phyloP scores from a whole-genome alignment of 2,113 vertebrate species.

The Ophthalmolycus amberensis region DNA sequence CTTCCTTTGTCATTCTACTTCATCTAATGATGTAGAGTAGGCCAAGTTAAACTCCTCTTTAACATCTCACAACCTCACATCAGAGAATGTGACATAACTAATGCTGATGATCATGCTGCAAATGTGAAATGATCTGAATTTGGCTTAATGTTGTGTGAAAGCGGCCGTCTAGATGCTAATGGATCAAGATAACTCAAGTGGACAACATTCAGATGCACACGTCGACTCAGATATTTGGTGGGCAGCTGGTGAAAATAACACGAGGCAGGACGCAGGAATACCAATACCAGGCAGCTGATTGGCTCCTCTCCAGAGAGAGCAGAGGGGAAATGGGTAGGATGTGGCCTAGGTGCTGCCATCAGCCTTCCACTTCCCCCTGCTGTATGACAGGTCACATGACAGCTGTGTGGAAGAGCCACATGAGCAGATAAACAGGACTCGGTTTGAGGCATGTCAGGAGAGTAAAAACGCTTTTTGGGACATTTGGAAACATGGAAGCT shows the following conservation, averaged over 20 bases:
- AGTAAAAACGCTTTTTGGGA: not conserved
- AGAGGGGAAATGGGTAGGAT: not conserved
- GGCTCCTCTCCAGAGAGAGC: slow-evolving; percentile 34
- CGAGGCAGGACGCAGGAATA: slow-evolving; percentile 49
- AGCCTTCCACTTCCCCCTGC: slow-evolving; percentile 46
- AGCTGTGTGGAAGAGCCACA: slow-evolving; percentile 4
- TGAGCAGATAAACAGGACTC: not conserved
- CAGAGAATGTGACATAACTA: slow-evolving; percentile 37
- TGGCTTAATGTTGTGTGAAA: slow-evolving; percentile 69
- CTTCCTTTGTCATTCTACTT: not conserved
- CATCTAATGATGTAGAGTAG: not conserved
- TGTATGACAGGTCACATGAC: slow-evolving; percentile 53
- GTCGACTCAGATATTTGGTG: slow-evolving; percentile 52
- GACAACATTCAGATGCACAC: slow-evolving; percentile 59
- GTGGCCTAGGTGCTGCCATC: slow-evolving; percentile 25
- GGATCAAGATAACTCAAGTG: slow-evolving; percentile 67
- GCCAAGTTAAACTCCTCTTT: slow-evolving; percentile 1
- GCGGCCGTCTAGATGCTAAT: slow-evolving; percentile 42
- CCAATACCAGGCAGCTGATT: slow-evolving; percentile 56
- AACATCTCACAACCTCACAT: slow-evolving; percentile 12
- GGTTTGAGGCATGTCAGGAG: not conserved
- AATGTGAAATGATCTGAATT: slow-evolving; percentile 44
- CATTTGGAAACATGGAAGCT: not conserved
- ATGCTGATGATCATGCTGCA: slow-evolving; percentile 27
- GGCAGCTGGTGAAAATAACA: slow-evolving; percentile 65